Evolutionary conservation across 1,140 invertebrate genomes (phyloP), one percentile per base, ranked within the genome.

Genomic region (Macrosteles quadrilineatus): DNA sequence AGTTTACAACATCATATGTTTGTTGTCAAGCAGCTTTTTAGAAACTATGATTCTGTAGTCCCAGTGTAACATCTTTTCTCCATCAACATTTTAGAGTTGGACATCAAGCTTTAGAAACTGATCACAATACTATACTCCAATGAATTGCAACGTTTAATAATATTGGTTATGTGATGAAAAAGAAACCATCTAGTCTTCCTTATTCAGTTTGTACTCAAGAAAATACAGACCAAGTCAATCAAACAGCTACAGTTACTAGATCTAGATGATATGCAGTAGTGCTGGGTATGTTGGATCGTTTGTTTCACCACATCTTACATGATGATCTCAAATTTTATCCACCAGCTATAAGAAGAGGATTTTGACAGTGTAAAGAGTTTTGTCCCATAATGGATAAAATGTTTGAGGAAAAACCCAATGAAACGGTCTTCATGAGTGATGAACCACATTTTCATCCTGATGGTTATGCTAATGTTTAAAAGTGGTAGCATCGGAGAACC

Each of bases 361-460:
- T 67, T 67, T 67, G 19, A n/a, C n/a, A 45, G 25, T 25, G 64
- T 23, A 67, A 25, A 67, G 64, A 67, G 40, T 43, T 67, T 67
- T 67, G 40, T 64, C 31, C 19, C 64, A 45, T 67, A 67, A 67
- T 67, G 64, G 40, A 45, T 27, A 19, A 36, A 29, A 67, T 67
- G 11, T 23, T 43, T 67, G 47, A 17, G 40, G 40, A 67, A 67
- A 23, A 70, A 53, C 36, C 36, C 25, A 0, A 70, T 45, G 25
- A 25, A 69, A 75, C 75, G 66, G 31, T 76, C 32, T 74, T 76
- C 63, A 55, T 72, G 45, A 76, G 75, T 62, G 77, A 79, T 72
- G 78, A 80, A 75, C 76, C 75, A 67, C 75, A 78, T 75, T 81
- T 79, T 70, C 72, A 77, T 72, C 70, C 78, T 21, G 74, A 74